A percentile compares a stretch with the other conserved stretches of the same genome.
These are phyloP conservation scores for Pterophyllum scalare DNA, from an alignment of 2,113 vertebrate genomes.

Conservation along the genomic window DNA sequence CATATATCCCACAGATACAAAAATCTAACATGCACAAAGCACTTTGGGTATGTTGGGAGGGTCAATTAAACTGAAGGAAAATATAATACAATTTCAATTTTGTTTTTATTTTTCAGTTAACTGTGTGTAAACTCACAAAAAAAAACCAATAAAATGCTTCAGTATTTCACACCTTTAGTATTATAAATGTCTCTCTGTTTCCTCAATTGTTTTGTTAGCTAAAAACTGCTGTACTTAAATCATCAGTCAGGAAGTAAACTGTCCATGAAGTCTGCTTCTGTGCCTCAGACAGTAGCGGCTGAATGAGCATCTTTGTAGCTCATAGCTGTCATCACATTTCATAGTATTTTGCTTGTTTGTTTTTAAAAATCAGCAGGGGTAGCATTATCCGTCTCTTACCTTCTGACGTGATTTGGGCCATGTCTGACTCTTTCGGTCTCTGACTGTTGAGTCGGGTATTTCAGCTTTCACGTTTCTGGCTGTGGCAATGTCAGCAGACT, in stretches of 20 bases:
- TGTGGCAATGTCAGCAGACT: neutral
- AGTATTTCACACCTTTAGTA: neutral
- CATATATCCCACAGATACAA: neutral
- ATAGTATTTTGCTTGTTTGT: neutral
- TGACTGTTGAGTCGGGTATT: constrained; percentile 40
- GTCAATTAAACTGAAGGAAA: neutral
- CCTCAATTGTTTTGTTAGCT: neutral
- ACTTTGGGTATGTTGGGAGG: neutral
- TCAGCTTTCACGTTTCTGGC: constrained; percentile 39
- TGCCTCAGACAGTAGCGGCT: neutral
- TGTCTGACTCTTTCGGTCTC: constrained; percentile 52
- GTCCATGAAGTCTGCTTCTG: neutral
- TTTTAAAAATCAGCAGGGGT: neutral
- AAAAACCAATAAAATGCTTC: neutral
- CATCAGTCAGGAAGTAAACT: neutral
- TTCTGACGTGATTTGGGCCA: constrained; percentile 72
- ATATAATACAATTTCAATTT: neutral
- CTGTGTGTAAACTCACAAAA: neutral
- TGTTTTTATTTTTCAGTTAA: neutral
- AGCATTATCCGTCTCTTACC: constrained; percentile 70
- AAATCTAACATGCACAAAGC: constrained; percentile 14
- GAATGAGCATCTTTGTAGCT: neutral
- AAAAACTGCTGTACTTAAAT: neutral
- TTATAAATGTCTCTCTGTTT: neutral
- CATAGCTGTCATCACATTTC: neutral